Evolutionary conservation across 2,113 vertebrate genomes (phyloP), one percentile per base, ranked within the genome.

Genomic region (Pagrus major): DNA sequence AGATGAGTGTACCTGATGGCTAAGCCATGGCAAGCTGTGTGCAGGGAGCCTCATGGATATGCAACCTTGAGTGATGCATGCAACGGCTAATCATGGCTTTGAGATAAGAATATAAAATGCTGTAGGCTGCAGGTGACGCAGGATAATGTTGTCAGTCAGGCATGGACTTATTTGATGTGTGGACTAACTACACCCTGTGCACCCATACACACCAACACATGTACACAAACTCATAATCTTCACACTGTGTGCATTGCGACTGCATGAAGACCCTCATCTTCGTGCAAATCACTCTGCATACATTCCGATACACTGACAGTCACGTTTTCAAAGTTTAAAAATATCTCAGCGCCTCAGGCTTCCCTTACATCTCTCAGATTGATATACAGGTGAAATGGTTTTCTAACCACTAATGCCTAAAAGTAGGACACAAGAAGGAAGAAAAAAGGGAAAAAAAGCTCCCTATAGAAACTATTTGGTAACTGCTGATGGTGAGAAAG

Each of bases 21-120:
- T 85, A 15, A 69, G 71, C 61, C 15, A 25, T 81, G 85, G 72
- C 83, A 77, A 37, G 77, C 39, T 68, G 77, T 47, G 54, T 1
- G 39, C 33, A 52, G 44, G 56, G 27, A 67, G 73, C 58, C 65
- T 61, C 78, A 74, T 80, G 63, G 42, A 82, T 76, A 63, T 66
- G 33, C 60, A 54, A 33, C 70, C 23, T n/a, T 76, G 75, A 83
- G 75, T 66, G 51, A 80, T 42, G 82, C 46, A 35, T 60, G 75
- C 39, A 58, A 61, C 23, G 56, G 78, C 60, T 87, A 78, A 91
- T 83, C 81, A 66, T 54, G 44, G 39, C 85, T 75, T 51, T 58
- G 69, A 88, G 88, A 89, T 77, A 71, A 29, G 61, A 42, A 86
- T 83, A 88, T 76, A 46, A 85, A 84, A 39, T 3, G 3, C 65